Conservation (phyloP, 1,140 invertebrate genomes). For the Trichonephila clavata region DNA sequence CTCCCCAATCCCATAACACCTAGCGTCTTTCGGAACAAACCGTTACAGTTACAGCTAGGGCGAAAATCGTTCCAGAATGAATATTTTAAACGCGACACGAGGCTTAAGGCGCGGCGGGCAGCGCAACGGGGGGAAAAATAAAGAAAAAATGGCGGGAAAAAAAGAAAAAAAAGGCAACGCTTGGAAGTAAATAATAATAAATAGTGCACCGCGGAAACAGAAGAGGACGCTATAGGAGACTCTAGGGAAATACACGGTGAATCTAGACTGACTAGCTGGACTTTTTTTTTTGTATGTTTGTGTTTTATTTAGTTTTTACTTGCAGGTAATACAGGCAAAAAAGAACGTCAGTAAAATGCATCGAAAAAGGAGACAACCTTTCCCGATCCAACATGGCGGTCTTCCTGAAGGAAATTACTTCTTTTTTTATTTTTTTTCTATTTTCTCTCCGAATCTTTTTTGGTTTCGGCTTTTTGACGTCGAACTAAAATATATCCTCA, state of each 20-base stretch:
- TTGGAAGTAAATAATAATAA: constrained; percentile 74
- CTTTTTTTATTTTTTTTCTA: background rate
- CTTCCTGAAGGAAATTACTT: constrained; percentile 34
- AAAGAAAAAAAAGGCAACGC: constrained; percentile 25
- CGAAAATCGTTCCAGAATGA: constrained; percentile 73
- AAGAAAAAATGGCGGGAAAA: background rate
- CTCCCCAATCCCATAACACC: constrained; percentile 70
- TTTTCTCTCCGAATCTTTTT: background rate
- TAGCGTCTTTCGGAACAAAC: constrained; percentile 20
- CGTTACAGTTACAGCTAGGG: constrained; percentile 69
- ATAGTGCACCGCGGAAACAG: constrained; percentile 61
- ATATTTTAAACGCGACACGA: constrained; percentile 75
- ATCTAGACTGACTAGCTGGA: constrained; percentile 63
- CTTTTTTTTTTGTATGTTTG: constrained; percentile 37
- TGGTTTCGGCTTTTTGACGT: background rate
- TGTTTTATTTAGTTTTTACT: background rate
- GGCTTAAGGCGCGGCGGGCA: constrained; percentile 68
- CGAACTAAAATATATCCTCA: background rate
- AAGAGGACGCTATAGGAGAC: constrained; percentile 50
- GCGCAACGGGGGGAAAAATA: background rate
- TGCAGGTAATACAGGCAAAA: constrained; percentile 56
- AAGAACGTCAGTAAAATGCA: constrained; percentile 57
- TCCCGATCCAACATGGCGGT: constrained; percentile 56
- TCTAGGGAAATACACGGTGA: constrained; percentile 57
- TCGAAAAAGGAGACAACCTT: constrained; percentile 14